Evolutionary conservation across 2,797 vertebrate genomes (phyloP), one percentile per base, ranked within the genome.

Genomic region (Streptopelia turtur): DNA sequence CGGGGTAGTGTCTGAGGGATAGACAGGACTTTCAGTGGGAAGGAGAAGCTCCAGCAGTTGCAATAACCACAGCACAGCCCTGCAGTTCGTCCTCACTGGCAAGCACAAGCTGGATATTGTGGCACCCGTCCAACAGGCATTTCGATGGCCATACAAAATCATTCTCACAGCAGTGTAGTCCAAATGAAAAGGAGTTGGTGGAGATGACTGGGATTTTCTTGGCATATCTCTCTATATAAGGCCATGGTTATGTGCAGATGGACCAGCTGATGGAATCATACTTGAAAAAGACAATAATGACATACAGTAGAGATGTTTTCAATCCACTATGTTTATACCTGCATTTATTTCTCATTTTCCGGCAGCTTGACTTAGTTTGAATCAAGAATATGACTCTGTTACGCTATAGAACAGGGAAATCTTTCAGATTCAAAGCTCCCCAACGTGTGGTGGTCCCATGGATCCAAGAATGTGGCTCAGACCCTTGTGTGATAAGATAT

Each of bases 1-100:
- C 0, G 1, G 13, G 13, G 9, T 11, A 16, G 21, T 15, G 1
- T 7, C 28, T 53, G 56, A 1, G 0, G n/a, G 20, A n/a, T 1
- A 0, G 33, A 47, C 4, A 68, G 30, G 22, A 20, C 13, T 83
- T 59, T 30, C 17, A 25, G 56, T 1, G 9, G 25, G 28, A 43
- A 78, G 16, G 11, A 87, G 28, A 11, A 61, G 16, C 16, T 87
- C 64, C 74, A 90, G 91, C 47, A 82, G 30, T 1, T 33, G 10
- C 9, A 70, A 27, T 18, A 70, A 43, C 33, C 60, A 22, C 30
- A 35, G 11, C n/a, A 45, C 28, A 70, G 15, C 52, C 55, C 47
- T 1, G 4, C 23, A 53, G 33, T 7, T 43, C 4, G 3, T 70
- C 49, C 39, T 39, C 57, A 14, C 21, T 12, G 39, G 49, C 57